phyloP scores from a whole-genome alignment of 2,113 vertebrate genomes.

The Catagonus wagneri region DNA sequence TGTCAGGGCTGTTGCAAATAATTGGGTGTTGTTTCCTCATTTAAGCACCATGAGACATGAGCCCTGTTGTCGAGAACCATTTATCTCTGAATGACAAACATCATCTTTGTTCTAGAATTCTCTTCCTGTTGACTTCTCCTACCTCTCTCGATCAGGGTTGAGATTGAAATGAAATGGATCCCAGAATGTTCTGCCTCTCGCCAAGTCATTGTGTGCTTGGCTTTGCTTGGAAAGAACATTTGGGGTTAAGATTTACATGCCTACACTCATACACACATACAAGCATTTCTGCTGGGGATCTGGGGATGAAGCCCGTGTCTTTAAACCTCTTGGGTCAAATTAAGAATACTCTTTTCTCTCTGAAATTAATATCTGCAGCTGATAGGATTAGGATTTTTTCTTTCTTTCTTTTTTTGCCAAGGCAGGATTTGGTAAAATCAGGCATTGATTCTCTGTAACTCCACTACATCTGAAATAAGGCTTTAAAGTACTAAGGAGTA shows the following conservation, averaged over 20 bases:
- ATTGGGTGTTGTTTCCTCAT: background rate
- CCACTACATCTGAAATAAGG: background rate
- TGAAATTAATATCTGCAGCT: background rate
- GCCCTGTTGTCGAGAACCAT: background rate
- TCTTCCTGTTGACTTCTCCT: background rate
- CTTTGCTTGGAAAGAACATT: background rate
- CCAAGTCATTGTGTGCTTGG: background rate
- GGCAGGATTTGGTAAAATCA: background rate
- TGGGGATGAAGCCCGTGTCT: background rate
- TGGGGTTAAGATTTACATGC: background rate
- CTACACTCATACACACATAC: accelerated
- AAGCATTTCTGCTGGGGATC: background rate
- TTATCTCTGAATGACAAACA: background rate
- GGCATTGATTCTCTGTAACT: background rate
- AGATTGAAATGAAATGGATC: background rate
- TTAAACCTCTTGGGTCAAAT: background rate
- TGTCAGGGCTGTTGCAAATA: background rate
- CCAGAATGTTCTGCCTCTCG: background rate
- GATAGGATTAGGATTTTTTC: background rate
- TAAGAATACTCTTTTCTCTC: background rate
- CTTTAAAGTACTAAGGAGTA: constrained; percentile 10
- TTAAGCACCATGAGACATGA: background rate
- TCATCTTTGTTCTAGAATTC: background rate
- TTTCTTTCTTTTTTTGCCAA: background rate
- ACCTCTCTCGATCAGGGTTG: background rate